These are phyloP conservation scores for Drosophila suzukii DNA, from an alignment of 1,140 invertebrate species.

Conservation along the genomic window DNA sequence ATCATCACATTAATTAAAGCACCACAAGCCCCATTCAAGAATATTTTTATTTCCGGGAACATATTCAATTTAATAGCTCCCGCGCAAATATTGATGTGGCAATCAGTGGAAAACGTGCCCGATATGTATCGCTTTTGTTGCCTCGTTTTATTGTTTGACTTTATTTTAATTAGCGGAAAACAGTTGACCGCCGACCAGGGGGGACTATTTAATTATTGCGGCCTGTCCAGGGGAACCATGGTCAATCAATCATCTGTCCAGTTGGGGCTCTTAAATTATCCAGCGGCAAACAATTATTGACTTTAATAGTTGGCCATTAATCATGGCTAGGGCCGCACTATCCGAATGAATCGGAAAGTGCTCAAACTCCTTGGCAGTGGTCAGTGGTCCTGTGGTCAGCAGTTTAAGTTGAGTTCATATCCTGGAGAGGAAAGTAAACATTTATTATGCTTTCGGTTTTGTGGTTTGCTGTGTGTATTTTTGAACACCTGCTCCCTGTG, in stretches of 20 bases:
- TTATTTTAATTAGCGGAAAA: constrained; percentile 54
- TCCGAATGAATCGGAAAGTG: constrained; percentile 13
- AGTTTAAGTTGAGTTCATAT: constrained; percentile 1
- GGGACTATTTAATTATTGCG: constrained; percentile 11
- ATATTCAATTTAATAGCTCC: constrained; percentile 13
- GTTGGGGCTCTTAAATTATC: constrained; percentile 40
- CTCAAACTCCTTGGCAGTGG: constrained; percentile 17
- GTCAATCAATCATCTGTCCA: constrained; percentile 47
- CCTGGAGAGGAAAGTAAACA: not conserved
- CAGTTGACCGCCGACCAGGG: not conserved
- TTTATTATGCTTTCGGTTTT: constrained; percentile 35
- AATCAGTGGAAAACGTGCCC: constrained; percentile 53
- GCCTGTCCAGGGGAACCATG: not conserved
- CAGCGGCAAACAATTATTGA: constrained; percentile 47
- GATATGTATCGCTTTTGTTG: constrained; percentile 28
- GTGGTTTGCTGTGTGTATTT: constrained; percentile 34
- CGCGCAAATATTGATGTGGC: constrained; percentile 66
- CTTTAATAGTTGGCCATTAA: constrained; percentile 54
- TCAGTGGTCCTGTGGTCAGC: constrained; percentile 24
- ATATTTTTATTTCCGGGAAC: not conserved
- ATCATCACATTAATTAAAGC: not conserved
- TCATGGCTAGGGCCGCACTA: constrained; percentile 14
- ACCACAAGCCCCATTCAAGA: not conserved
- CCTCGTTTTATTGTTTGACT: constrained; percentile 40
- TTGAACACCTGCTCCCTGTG: constrained; percentile 24